These are phyloP conservation scores for Parnassius smintheus DNA, from an alignment of 2,888 invertebrate genomes.

Conservation along the genomic window DNA sequence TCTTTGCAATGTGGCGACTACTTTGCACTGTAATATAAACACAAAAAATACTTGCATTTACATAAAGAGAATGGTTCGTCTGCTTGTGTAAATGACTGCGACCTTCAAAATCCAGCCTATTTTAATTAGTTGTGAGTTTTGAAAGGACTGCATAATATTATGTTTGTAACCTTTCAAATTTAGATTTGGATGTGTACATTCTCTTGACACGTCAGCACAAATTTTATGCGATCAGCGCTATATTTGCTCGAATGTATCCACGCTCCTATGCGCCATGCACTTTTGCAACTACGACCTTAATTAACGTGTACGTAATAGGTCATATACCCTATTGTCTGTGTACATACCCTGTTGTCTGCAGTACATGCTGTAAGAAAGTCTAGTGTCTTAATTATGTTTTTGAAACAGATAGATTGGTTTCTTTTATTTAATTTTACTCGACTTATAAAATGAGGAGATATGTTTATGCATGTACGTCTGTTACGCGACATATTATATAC, in stretches of 20 bases:
- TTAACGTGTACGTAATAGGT: too few species aligned
- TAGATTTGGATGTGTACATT: neutral
- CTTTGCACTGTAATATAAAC: slow-evolving; percentile 3
- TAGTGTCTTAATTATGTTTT: too few species aligned
- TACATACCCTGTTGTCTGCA: too few species aligned
- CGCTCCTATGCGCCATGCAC: neutral
- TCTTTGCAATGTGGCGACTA: neutral
- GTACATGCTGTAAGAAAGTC: too few species aligned
- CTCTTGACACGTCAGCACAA: neutral
- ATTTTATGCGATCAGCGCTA: neutral
- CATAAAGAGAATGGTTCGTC: neutral
- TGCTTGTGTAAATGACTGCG: neutral
- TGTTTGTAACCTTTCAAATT: neutral
- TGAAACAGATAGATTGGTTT: too few species aligned
- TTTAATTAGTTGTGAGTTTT: neutral
- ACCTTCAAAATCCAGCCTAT: neutral
- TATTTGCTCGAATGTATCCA: neutral
- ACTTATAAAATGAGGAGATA: too few species aligned
- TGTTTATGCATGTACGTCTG: too few species aligned
- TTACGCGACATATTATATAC: too few species aligned
- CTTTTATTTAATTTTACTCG: too few species aligned
- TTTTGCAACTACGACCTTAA: too few species aligned
- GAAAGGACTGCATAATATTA: neutral
- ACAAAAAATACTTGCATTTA: neutral
- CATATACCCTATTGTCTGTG: too few species aligned